phyloP scores from a whole-genome alignment of 2,113 vertebrate genomes.

The Pandion haliaetus region DNA sequence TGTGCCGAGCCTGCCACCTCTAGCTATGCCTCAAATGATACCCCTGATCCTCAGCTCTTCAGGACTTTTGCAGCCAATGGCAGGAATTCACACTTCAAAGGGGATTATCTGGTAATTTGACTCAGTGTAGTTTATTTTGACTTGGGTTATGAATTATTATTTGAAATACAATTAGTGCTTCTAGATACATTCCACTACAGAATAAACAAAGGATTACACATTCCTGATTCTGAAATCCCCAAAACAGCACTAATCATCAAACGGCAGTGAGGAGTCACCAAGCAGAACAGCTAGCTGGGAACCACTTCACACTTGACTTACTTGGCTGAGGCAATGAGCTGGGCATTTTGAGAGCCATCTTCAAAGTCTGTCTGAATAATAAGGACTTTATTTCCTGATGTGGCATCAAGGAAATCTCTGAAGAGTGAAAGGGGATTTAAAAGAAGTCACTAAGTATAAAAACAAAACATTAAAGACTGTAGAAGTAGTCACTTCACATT shows the following conservation, averaged over 20 bases:
- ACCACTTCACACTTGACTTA: slow-evolving; percentile 53
- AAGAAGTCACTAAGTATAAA: not conserved
- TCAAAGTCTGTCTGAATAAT: slow-evolving; percentile 92
- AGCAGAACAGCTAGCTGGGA: not conserved
- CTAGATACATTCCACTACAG: not conserved
- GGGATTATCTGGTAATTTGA: not conserved
- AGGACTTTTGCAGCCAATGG: not conserved
- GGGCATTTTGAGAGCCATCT: slow-evolving; percentile 78
- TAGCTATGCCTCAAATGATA: not conserved
- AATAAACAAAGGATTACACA: not conserved
- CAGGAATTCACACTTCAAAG: not conserved
- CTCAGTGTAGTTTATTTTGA: not conserved
- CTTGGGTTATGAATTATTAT: not conserved
- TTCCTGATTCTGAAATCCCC: not conserved
- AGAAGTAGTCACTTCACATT: not conserved
- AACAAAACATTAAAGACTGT: not conserved
- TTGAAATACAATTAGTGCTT: not conserved
- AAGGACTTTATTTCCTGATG: slow-evolving; percentile 77
- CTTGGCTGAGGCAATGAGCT: slow-evolving; percentile 93
- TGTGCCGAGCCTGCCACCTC: not conserved
- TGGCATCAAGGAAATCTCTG: slow-evolving; percentile 76
- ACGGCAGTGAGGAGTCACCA: not conserved
- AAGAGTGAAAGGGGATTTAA: not conserved
- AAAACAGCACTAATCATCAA: not conserved
- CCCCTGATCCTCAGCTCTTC: not conserved